phyloP scores from a whole-genome alignment of 2,113 vertebrate genomes.

The Tenrec ecaudatus region DNA sequence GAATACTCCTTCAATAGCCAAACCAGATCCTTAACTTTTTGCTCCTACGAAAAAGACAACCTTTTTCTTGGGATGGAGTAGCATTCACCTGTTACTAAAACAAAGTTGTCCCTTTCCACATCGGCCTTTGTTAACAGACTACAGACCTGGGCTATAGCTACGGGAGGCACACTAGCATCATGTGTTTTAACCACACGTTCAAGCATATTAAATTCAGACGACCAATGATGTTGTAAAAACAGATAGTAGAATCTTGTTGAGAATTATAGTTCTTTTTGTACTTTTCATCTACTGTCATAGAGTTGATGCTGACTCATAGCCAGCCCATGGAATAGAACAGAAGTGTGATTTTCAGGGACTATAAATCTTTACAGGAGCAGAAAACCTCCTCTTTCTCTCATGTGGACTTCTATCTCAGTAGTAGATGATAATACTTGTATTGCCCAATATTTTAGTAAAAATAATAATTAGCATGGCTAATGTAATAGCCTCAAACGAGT shows the following conservation, averaged over 20 bases:
- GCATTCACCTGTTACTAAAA: not conserved
- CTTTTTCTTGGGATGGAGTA: not conserved
- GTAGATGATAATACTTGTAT: not conserved
- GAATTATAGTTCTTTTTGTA: constrained; percentile 22
- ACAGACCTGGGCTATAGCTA: constrained; percentile 50
- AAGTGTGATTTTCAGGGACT: no score
- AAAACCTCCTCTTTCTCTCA: no score
- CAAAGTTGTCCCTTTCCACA: not conserved
- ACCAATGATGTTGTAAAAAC: not conserved
- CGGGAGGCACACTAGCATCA: constrained; percentile 77
- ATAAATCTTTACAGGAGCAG: no score
- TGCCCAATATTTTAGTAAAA: not conserved
- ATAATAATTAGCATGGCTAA: not conserved
- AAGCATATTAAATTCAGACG: constrained; percentile 13
- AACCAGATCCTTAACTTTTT: not conserved
- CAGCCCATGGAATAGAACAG: no score
- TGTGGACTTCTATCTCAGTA: not conserved
- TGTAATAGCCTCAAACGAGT: not conserved
- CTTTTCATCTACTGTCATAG: no score
- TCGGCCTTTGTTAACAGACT: not conserved
- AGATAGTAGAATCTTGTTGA: constrained; percentile 9
- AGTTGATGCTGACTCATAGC: no score
- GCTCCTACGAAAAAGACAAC: not conserved
- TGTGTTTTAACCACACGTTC: not conserved
- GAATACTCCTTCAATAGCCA: not conserved